phyloP scores from a whole-genome alignment of 2,888 invertebrate genomes.

The Arctia plantaginis region DNA sequence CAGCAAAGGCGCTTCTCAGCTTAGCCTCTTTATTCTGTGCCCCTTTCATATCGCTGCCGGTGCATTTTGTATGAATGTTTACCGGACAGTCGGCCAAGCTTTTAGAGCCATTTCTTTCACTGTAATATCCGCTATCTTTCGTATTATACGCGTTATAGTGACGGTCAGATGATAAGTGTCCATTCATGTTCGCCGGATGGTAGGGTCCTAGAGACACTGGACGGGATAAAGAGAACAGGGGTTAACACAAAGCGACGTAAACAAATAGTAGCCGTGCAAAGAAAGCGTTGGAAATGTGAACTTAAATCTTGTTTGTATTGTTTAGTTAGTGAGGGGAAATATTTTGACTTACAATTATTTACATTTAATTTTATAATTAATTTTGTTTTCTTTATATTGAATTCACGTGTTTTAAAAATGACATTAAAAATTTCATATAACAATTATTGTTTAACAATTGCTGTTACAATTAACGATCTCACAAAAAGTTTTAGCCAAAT shows the following conservation, averaged over 20 bases:
- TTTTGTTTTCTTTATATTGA: background rate
- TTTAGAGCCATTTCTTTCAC: slow-evolving; percentile 82
- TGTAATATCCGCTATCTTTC: slow-evolving; percentile 84
- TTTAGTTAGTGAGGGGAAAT: slow-evolving; percentile 45
- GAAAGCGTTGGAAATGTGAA: slow-evolving; percentile 68
- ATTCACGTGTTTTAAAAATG: background rate
- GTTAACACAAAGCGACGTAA: slow-evolving; percentile 86
- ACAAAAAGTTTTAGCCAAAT: background rate
- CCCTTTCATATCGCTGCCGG: slow-evolving; percentile 77
- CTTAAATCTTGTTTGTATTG: slow-evolving; percentile 59
- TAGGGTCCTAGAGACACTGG: slow-evolving; percentile 84
- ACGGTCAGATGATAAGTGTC: slow-evolving; percentile 80
- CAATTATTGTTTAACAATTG: no score
- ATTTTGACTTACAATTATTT: background rate
- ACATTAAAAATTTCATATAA: background rate
- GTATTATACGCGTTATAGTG: slow-evolving; percentile 83
- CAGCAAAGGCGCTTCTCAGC: slow-evolving; percentile 88
- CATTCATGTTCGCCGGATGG: slow-evolving; percentile 82
- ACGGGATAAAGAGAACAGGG: slow-evolving; percentile 73
- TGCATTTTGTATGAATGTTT: slow-evolving; percentile 84
- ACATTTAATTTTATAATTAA: background rate
- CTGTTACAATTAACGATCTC: background rate
- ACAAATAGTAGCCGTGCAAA: slow-evolving; percentile 65
- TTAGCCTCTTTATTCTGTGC: slow-evolving; percentile 79
- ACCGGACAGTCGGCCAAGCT: slow-evolving; percentile 78